A percentile compares a stretch with the other conserved stretches of the same genome.
Evolutionary conservation across 2,888 invertebrate species (phyloP).

Genomic region (Choristoneura rosaceana): DNA sequence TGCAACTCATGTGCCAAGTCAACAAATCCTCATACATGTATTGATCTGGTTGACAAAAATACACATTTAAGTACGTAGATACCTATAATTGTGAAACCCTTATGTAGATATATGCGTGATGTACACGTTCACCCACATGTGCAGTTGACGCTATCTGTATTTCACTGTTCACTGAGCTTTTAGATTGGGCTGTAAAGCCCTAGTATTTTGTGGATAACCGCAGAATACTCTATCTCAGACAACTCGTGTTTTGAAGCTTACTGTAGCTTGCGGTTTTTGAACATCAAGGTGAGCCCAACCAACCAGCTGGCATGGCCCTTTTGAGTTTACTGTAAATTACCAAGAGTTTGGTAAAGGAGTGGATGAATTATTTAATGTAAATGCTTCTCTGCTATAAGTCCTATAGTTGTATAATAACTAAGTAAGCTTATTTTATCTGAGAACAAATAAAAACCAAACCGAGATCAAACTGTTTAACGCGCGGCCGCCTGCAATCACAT

Average conservation of each 20-base stretch:
- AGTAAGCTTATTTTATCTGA: no score
- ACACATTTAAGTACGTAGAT: background rate
- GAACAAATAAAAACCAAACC: no score
- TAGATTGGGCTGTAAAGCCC: background rate
- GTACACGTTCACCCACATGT: background rate
- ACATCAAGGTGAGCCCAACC: background rate
- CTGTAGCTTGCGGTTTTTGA: conserved; percentile 1
- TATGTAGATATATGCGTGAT: background rate
- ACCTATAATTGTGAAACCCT: background rate
- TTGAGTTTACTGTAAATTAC: background rate
- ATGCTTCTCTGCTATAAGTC: no score
- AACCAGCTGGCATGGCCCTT: background rate
- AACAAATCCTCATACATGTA: background rate
- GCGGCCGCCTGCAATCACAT: no score
- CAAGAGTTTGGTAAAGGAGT: no score
- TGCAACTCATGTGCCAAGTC: background rate
- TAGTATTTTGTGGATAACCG: conserved; percentile 4
- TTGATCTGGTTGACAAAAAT: background rate
- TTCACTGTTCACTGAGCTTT: conserved; percentile 5
- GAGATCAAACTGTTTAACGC: no score
- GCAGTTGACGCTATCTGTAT: background rate
- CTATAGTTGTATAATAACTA: background rate
- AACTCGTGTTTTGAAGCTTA: background rate
- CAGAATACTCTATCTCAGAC: background rate
- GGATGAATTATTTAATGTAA: no score